These are phyloP conservation scores for Podarcis muralis DNA, from an alignment of 2,113 vertebrate genomes.

Conservation along the genomic window DNA sequence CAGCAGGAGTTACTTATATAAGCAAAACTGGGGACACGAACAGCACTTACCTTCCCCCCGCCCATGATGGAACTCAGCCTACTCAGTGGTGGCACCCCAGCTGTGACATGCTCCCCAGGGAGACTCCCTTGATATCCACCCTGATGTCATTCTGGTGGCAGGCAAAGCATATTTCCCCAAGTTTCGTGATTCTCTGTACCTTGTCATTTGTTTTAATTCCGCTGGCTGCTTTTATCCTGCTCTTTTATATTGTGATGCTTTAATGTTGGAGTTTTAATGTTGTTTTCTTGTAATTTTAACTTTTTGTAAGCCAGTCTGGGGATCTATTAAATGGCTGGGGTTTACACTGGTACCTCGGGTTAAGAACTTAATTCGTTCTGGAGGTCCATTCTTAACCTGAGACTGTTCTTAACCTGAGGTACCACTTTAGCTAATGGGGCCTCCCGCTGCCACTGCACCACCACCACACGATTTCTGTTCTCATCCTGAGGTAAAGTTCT, in stretches of 20 bases:
- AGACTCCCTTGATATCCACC: neutral
- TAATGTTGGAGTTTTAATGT: neutral
- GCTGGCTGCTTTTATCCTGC: neutral
- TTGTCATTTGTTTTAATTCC: neutral
- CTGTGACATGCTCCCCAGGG: neutral
- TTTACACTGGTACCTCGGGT: too few relatives aligned
- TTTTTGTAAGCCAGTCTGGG: neutral
- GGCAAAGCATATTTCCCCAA: neutral
- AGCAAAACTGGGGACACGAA: neutral
- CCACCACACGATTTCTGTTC: too few relatives aligned
- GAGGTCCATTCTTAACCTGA: too few relatives aligned
- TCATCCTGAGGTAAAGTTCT: too few relatives aligned
- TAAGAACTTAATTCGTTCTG: too few relatives aligned
- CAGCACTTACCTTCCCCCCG: neutral
- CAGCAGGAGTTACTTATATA: too few relatives aligned
- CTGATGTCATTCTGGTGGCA: neutral
- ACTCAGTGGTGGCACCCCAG: neutral
- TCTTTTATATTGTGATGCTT: neutral
- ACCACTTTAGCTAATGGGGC: too few relatives aligned
- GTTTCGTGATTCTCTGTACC: too few relatives aligned
- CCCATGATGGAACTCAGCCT: neutral
- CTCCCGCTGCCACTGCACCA: too few relatives aligned
- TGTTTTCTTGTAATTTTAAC: neutral
- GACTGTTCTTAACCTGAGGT: too few relatives aligned
- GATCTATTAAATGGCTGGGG: neutral